A percentile compares a stretch with the other conserved stretches of the same genome.
Conservation (phyloP, 2,113 vertebrate genomes). For the Furnarius figulus region DNA sequence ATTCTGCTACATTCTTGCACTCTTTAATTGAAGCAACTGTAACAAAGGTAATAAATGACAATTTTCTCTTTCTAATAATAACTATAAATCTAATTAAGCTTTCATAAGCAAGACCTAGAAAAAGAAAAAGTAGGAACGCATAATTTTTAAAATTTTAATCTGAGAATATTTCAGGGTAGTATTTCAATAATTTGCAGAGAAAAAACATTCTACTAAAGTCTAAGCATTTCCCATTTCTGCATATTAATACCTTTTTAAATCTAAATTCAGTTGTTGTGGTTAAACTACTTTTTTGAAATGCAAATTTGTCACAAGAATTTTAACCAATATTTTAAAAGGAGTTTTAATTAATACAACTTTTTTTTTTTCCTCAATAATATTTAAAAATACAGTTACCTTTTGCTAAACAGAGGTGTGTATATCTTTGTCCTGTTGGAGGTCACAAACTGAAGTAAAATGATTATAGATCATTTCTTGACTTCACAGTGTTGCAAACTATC, state of each 20-base stretch:
- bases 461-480: background rate
- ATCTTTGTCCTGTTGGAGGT: background rate
- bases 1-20: background rate
- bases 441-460: background rate
- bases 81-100: background rate
- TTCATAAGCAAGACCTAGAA: background rate
- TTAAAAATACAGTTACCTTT: background rate
- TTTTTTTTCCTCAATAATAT: background rate
- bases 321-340: background rate
- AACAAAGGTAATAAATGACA: background rate
- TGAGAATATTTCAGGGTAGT: background rate
- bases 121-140: background rate
- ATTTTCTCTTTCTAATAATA: background rate
- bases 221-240: background rate
- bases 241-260: background rate
- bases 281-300: background rate
- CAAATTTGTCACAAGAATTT: background rate
- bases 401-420: rapidly evolving
- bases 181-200: background rate
- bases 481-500: background rate
- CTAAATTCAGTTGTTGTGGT: background rate
- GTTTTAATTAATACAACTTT: background rate
- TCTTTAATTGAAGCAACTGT: background rate
- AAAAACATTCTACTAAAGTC: background rate
- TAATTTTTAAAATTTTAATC: background rate